These are phyloP conservation scores for Volucella inflata DNA, from an alignment of 2,888 invertebrate genomes.

Conservation along the genomic window DNA sequence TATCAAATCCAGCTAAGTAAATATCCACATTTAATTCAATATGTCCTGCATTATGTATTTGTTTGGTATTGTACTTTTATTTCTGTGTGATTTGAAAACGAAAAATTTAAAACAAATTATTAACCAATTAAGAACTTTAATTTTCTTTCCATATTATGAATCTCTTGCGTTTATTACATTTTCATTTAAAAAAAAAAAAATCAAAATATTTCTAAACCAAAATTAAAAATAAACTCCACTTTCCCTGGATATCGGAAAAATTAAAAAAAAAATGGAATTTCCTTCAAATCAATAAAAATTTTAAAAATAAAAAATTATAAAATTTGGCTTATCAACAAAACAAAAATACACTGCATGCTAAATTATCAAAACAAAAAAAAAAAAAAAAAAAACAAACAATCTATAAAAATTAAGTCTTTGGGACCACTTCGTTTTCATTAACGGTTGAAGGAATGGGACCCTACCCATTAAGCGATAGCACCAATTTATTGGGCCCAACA, in stretches of 20 bases:
- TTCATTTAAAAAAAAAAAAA: constrained; percentile 72
- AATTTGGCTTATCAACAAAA: constrained; percentile 58
- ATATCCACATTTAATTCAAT: constrained; percentile 40
- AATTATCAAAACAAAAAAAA: constrained; percentile 72
- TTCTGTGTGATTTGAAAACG: constrained; percentile 61
- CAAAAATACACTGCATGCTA: constrained; percentile 73
- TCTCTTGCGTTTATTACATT: constrained; percentile 67
- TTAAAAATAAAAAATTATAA: constrained; percentile 50
- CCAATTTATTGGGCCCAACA: constrained; percentile 83
- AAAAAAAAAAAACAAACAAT: constrained; percentile 76
- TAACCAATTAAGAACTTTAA: constrained; percentile 71
- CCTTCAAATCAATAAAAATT: constrained; percentile 53
- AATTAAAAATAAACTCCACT: constrained; percentile 50
- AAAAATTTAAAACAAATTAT: constrained; percentile 57
- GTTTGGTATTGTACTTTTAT: constrained; percentile 53
- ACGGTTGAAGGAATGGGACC: constrained; percentile 84
- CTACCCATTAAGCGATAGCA: constrained; percentile 84
- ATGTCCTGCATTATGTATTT: constrained; percentile 34
- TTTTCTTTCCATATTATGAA: constrained; percentile 72
- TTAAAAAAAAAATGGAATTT: constrained; percentile 61
- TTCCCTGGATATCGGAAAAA: constrained; percentile 73
- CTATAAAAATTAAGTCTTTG: constrained; percentile 82
- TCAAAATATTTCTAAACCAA: constrained; percentile 64
- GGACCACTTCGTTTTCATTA: constrained; percentile 84
- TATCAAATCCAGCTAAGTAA: background rate